Conservation (phyloP, 1,140 invertebrate species). For the Drosophila tropicalis region DNA sequence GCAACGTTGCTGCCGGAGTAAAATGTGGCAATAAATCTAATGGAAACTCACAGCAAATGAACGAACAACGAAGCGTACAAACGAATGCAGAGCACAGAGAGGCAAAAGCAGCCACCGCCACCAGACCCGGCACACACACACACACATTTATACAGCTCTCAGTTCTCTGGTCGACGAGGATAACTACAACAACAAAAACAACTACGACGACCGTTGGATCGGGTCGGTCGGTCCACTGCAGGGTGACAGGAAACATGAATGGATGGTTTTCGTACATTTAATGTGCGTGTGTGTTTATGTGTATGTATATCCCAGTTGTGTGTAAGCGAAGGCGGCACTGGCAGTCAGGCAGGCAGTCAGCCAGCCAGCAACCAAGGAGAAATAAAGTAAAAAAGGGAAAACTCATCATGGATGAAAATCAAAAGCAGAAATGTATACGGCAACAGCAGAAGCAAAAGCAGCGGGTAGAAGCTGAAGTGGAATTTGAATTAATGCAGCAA, state of each 20-base stretch:
- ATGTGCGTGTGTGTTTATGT: slow-evolving; percentile 19
- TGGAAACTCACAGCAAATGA: slow-evolving; percentile 63
- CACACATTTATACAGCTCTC: too few relatives aligned
- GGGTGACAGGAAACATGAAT: slow-evolving; percentile 81
- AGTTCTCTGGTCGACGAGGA: slow-evolving; percentile 32
- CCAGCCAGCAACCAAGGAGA: slow-evolving; percentile 52
- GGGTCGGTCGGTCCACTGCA: slow-evolving; percentile 55
- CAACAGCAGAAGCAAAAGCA: slow-evolving; percentile 6
- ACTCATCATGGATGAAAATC: slow-evolving; percentile 81
- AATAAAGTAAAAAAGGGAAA: slow-evolving; percentile 67
- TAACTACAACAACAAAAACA: slow-evolving; percentile 46
- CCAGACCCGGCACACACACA: slow-evolving; percentile 4
- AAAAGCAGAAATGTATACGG: slow-evolving; percentile 72
- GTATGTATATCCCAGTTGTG: slow-evolving; percentile 29
- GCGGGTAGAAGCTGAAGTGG: slow-evolving; percentile 69
- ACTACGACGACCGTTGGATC: slow-evolving; percentile 30
- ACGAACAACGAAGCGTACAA: slow-evolving; percentile 28
- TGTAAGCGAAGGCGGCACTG: slow-evolving; percentile 39
- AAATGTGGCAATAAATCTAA: slow-evolving; percentile 82
- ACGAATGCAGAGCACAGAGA: slow-evolving; percentile 31
- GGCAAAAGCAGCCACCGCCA: slow-evolving; percentile 18
- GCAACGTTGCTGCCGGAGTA: slow-evolving; percentile 52
- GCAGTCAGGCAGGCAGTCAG: slow-evolving; percentile 40
- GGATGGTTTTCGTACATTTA: slow-evolving; percentile 69
- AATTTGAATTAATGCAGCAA: slow-evolving; percentile 76